Conservation (phyloP, 2,797 vertebrate genomes). For the Tragopan temminckii region DNA sequence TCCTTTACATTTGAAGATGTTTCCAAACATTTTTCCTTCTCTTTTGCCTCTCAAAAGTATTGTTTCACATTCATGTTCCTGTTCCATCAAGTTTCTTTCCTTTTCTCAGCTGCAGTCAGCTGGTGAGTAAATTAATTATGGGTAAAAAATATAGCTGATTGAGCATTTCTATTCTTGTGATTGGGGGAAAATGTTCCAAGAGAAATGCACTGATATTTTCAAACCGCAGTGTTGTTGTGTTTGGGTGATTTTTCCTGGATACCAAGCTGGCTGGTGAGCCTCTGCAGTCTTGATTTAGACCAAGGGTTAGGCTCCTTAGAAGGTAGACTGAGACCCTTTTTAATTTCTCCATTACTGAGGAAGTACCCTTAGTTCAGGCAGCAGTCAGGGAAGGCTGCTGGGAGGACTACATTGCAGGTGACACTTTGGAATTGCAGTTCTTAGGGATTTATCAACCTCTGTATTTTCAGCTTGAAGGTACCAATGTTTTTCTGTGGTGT, state of each 20-base stretch:
- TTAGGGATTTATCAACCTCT: background rate
- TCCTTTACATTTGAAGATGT: background rate
- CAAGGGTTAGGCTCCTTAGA: background rate
- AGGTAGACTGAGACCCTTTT: background rate
- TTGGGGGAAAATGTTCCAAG: background rate
- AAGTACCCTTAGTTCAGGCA: background rate
- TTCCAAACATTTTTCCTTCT: background rate
- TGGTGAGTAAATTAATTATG: background rate
- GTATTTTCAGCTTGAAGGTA: conserved; percentile 40
- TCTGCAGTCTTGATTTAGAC: background rate
- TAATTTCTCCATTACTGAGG: background rate
- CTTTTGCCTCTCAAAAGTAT: background rate
- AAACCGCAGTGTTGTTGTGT: background rate
- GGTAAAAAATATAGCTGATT: background rate
- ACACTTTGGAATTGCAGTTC: background rate
- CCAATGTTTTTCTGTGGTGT: conserved; percentile 14
- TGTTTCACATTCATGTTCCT: background rate
- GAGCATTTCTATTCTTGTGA: background rate
- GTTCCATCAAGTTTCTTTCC: fast-evolving
- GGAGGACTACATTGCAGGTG: conserved; percentile 21
- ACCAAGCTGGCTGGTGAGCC: background rate
- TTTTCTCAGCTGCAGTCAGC: background rate
- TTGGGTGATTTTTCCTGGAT: background rate
- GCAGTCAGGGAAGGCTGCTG: background rate
- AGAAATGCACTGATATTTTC: background rate